Percentiles rank a stretch among this genome's conserved stretches.
phyloP scores from a whole-genome alignment of 1,140 invertebrate species.

The Thrips palmi region DNA sequence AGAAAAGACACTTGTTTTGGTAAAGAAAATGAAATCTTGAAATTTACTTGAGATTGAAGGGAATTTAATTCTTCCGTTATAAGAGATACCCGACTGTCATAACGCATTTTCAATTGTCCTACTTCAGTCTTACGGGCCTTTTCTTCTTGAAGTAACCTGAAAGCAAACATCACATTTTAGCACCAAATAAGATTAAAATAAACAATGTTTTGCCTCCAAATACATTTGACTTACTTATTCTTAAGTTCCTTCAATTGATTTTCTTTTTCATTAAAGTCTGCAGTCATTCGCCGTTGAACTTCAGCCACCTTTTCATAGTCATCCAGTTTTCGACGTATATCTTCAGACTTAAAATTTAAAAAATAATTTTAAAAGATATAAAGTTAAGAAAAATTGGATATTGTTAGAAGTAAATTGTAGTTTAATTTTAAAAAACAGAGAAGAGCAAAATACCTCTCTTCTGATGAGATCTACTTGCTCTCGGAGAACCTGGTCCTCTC shows the following conservation, averaged over 20 bases:
- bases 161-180: slow-evolving; percentile 12
- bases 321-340: slow-evolving; percentile 56
- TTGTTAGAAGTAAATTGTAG: slow-evolving; percentile 2
- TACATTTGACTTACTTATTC: slow-evolving; percentile 27
- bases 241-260: slow-evolving; percentile 53
- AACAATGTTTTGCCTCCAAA: not conserved
- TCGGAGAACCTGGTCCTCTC: slow-evolving; percentile 46
- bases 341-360: slow-evolving; percentile 36
- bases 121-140: slow-evolving; percentile 67
- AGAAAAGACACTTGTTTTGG: too few relatives aligned
- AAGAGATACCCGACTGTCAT: slow-evolving; percentile 69
- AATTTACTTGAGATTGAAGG: slow-evolving; percentile 60
- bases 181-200: slow-evolving; percentile 7
- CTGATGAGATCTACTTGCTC: slow-evolving; percentile 48
- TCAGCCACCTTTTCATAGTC: slow-evolving; percentile 73
- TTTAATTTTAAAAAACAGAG: slow-evolving; percentile 7
- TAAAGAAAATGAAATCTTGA: too few relatives aligned
- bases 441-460: slow-evolving; percentile 31
- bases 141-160: slow-evolving; percentile 51
- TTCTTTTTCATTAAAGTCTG: slow-evolving; percentile 51
- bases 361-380: slow-evolving; percentile 5
- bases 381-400: not conserved
- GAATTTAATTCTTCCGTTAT: slow-evolving; percentile 72
- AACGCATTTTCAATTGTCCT: slow-evolving; percentile 66
- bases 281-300: slow-evolving; percentile 55